phyloP scores from a whole-genome alignment of 1,140 invertebrate genomes.

The Stegodyphus dumicola region DNA sequence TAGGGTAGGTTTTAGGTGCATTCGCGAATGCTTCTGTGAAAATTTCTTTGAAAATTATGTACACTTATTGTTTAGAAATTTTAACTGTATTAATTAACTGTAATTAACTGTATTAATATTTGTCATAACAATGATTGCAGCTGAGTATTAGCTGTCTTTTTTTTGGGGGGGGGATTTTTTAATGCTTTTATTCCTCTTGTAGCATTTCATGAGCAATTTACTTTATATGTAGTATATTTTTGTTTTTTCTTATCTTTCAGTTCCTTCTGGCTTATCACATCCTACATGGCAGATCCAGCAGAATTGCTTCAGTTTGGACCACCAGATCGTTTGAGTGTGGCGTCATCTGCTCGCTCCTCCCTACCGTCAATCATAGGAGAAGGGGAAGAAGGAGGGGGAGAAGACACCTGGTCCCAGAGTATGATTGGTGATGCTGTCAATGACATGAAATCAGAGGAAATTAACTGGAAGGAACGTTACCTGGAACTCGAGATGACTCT shows the following conservation, averaged over 20 bases:
- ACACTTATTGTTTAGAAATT: no score
- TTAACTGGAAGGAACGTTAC: constrained; percentile 83
- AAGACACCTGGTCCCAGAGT: constrained; percentile 19
- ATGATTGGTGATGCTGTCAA: not conserved
- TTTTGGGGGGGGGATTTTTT: no score
- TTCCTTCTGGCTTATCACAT: not conserved
- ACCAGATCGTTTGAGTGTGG: constrained; percentile 14
- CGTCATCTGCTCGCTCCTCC: not conserved
- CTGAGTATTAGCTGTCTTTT: no score
- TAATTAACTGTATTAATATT: no score
- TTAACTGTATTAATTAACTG: no score
- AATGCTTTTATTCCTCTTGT: no score
- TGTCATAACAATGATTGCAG: no score
- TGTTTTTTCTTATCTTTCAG: not conserved
- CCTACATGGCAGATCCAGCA: not conserved
- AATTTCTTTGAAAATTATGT: no score
- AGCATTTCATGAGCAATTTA: no score
- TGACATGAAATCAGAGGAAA: constrained; percentile 59
- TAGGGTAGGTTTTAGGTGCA: no score
- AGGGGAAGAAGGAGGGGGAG: constrained; percentile 54
- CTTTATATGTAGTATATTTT: no score
- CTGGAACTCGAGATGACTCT: constrained; percentile 83
- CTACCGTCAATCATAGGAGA: constrained; percentile 53
- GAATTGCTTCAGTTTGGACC: not conserved
- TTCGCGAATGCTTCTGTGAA: no score